Conservation (phyloP, 1,140 invertebrate species). For the Bursaphelenchus mucronatus region DNA sequence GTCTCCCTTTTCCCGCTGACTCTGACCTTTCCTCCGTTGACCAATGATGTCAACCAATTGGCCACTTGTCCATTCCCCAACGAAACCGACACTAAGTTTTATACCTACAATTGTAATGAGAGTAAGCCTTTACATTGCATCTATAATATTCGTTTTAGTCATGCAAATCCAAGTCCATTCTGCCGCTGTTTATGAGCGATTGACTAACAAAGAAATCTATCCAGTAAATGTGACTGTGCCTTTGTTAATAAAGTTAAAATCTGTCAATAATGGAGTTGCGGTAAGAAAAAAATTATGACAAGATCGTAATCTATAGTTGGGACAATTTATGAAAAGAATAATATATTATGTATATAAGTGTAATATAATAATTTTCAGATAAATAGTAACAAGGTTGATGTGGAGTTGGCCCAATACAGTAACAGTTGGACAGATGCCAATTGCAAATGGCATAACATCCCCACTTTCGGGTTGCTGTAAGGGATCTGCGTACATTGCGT, state of each 20-base stretch:
- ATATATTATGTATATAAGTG: too few species aligned
- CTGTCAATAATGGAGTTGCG: slow-evolving; percentile 15
- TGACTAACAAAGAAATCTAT: slow-evolving; percentile 16
- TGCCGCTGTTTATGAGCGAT: slow-evolving; percentile 14
- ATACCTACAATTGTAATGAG: slow-evolving; percentile 19
- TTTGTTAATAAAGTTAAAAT: slow-evolving; percentile 11
- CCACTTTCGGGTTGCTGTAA: slow-evolving; percentile 19
- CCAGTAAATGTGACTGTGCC: slow-evolving; percentile 13
- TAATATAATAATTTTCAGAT: neutral
- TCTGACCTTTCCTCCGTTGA: too few species aligned
- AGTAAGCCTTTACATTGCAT: slow-evolving; percentile 2
- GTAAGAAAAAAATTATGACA: slow-evolving; percentile 8
- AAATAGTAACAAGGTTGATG: slow-evolving; percentile 13
- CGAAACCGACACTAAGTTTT: slow-evolving; percentile 19
- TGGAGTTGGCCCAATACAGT: slow-evolving; percentile 3
- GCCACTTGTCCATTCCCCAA: slow-evolving; percentile 6
- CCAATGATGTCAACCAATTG: too few species aligned
- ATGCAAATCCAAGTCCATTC: slow-evolving; percentile 7
- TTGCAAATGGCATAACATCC: slow-evolving; percentile 12
- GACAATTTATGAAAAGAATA: too few species aligned
- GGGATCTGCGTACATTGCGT: too few species aligned
- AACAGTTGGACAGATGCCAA: slow-evolving; percentile 5
- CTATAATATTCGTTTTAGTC: slow-evolving; percentile 14
- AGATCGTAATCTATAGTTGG: neutral
- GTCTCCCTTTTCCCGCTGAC: too few species aligned